phyloP scores from a whole-genome alignment of 2,888 invertebrate genomes.

The Oegoconia quadripuncta region DNA sequence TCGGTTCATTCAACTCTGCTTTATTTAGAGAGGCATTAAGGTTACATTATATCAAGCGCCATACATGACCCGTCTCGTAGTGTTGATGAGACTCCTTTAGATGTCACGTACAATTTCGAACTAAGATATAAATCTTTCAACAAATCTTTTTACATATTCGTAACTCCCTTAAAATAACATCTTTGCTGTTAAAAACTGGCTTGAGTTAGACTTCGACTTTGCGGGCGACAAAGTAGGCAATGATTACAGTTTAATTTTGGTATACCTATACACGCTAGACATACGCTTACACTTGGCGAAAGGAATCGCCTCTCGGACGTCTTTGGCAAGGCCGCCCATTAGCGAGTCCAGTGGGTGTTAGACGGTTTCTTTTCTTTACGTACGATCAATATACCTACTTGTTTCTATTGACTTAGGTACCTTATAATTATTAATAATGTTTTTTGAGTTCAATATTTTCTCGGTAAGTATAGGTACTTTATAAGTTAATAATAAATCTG shows the following conservation, averaged over 20 bases:
- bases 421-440: too few relatives aligned
- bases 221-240: background rate
- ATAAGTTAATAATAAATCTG: too few relatives aligned
- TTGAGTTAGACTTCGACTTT: too few relatives aligned
- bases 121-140: background rate
- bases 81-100: conserved; percentile 3
- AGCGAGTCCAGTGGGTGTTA: conserved; percentile 27
- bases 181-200: too few relatives aligned
- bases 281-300: conserved; percentile 34
- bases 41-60: conserved; percentile 18
- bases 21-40: conserved; percentile 28
- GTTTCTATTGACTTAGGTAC: conserved; percentile 7
- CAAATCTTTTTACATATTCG: background rate
- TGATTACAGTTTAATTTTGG: background rate
- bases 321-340: conserved; percentile 54
- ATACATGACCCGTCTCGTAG: conserved; percentile 14
- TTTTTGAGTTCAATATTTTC: too few relatives aligned
- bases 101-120: conserved; percentile 8
- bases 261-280: background rate
- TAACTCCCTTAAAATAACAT: too few relatives aligned
- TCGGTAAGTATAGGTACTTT: too few relatives aligned
- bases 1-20: conserved; percentile 63
- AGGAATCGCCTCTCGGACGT: conserved; percentile 52
- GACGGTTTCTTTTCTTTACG: conserved; percentile 9
- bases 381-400: conserved; percentile 7